These are phyloP conservation scores for Phytoseiulus persimilis DNA, from an alignment of 2,888 invertebrate species.

Conservation along the genomic window DNA sequence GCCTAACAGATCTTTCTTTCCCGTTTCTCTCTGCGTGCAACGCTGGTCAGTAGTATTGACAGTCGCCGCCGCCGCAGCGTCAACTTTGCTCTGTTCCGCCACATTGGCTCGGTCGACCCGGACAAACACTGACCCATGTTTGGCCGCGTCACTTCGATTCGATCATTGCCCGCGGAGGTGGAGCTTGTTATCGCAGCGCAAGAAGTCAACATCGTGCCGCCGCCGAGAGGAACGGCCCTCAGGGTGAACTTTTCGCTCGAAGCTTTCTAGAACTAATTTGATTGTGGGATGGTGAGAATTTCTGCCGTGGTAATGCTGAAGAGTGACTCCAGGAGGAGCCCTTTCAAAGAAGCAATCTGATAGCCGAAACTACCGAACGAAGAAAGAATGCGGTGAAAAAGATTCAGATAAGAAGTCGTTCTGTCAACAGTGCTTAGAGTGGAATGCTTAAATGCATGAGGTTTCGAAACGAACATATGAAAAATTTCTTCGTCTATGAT, in stretches of 20 bases:
- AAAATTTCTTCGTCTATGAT: not conserved
- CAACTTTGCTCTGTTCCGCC: not conserved
- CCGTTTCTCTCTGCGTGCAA: not conserved
- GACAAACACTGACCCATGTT: not conserved
- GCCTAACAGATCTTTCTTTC: not conserved
- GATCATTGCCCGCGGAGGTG: not conserved
- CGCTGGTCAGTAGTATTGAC: slow-evolving; percentile 5
- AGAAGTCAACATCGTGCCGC: not conserved
- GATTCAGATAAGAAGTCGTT: not conserved
- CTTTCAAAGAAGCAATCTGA: not conserved
- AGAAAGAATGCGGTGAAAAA: not conserved
- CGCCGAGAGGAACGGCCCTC: not conserved
- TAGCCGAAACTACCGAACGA: not conserved
- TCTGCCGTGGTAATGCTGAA: no score
- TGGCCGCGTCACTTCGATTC: not conserved
- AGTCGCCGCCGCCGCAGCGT: not conserved
- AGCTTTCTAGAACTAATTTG: no score
- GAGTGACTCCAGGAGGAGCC: no score
- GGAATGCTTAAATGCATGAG: not conserved
- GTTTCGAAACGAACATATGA: not conserved
- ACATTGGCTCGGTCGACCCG: not conserved
- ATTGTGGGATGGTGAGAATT: not conserved
- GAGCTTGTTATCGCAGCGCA: not conserved
- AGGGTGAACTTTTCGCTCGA: no score
- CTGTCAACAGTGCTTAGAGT: not conserved